Percentiles rank a stretch among this genome's conserved stretches.
Evolutionary conservation across 2,888 invertebrate species (phyloP).

Genomic region (Pristionchus exspectatus): DNA sequence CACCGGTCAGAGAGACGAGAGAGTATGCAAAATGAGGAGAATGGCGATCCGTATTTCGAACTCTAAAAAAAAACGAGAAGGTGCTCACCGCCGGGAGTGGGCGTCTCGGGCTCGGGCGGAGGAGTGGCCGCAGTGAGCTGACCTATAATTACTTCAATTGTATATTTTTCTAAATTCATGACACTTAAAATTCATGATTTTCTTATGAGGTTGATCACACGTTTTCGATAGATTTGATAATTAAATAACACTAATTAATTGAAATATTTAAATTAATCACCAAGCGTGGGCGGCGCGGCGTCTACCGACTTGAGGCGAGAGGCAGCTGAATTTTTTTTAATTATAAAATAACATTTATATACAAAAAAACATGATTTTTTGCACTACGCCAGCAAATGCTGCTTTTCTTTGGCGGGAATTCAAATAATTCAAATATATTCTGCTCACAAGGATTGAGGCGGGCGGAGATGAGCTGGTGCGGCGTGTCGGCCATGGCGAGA

Average conservation of each 20-base stretch:
- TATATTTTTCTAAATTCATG: neutral
- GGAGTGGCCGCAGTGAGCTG: neutral
- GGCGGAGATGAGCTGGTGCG: slow-evolving; percentile 7
- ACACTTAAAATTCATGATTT: too few species aligned
- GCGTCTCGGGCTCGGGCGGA: slow-evolving; percentile 1
- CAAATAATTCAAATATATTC: neutral
- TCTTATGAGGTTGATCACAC: too few species aligned
- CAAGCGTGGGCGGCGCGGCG: neutral
- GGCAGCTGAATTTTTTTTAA: neutral
- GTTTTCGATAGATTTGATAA: too few species aligned
- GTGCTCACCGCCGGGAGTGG: neutral
- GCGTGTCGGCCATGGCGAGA: neutral
- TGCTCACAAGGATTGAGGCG: neutral
- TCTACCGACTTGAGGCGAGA: neutral
- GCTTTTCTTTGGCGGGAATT: neutral
- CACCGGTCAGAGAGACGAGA: neutral
- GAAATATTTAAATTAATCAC: neutral
- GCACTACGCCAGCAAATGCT: neutral
- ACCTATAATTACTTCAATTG: neutral
- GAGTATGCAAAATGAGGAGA: neutral
- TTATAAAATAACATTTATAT: neutral
- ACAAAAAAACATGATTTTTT: slow-evolving; percentile 13
- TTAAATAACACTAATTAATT: neutral
- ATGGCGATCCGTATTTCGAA: too few species aligned
- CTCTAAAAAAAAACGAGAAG: too few species aligned